Evolutionary conservation across 2,113 vertebrate species (phyloP).

Genomic region (Coregonus clupeaformis): DNA sequence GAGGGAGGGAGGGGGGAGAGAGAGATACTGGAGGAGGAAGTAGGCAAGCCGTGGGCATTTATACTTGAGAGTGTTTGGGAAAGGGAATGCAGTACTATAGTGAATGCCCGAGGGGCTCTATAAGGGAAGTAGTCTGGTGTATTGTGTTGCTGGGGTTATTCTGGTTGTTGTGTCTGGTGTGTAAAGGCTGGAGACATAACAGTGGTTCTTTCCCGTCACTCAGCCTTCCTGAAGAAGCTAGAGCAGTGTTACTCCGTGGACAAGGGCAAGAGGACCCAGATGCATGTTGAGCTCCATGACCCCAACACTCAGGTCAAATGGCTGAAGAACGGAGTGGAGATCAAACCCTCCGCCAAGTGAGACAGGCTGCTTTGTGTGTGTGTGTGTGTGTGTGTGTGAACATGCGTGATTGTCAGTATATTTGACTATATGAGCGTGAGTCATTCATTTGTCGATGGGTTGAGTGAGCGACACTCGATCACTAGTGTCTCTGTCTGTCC

Average conservation of each 20-base stretch:
- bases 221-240: slow-evolving; percentile 85
- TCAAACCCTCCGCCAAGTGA: slow-evolving; percentile 88
- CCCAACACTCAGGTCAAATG: slow-evolving; percentile 78
- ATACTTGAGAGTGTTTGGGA: too few species aligned
- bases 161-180: neutral
- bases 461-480: slow-evolving; percentile 39
- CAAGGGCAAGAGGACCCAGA: slow-evolving; percentile 80
- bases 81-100: neutral
- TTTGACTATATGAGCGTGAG: slow-evolving; percentile 20
- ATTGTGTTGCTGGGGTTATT: neutral
- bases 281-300: slow-evolving; percentile 80
- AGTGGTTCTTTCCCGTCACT: neutral
- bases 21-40: slow-evolving; percentile 21
- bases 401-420: slow-evolving; percentile 23
- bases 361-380: slow-evolving; percentile 12
- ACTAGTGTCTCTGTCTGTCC: neutral
- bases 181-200: slow-evolving; percentile 25
- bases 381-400: neutral
- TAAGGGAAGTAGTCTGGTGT: neutral
- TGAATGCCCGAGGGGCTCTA: neutral
- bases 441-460: slow-evolving; percentile 25
- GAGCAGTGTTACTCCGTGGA: slow-evolving; percentile 84
- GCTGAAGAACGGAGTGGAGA: slow-evolving; percentile 87
- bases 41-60: too few species aligned
- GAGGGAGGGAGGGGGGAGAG: neutral